Conservation (phyloP, 2,113 vertebrate genomes). For the Tursiops truncatus region DNA sequence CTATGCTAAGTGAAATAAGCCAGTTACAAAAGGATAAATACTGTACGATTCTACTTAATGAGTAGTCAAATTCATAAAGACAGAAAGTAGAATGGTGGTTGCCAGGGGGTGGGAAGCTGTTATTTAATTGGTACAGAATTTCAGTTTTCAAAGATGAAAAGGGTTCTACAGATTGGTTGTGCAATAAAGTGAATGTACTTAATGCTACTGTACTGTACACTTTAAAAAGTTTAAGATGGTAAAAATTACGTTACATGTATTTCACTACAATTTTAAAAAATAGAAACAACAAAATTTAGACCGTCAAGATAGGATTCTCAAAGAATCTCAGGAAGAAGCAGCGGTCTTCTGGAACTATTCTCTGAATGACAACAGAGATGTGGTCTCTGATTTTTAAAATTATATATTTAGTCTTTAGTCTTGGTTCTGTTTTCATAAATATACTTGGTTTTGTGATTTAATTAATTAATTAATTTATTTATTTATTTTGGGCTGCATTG, state of each 20-base stretch:
- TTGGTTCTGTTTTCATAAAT: slow-evolving; percentile 20
- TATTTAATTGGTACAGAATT: neutral
- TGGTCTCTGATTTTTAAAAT: neutral
- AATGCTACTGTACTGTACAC: neutral
- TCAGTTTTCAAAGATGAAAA: neutral
- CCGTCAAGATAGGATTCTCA: neutral
- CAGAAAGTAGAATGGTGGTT: neutral
- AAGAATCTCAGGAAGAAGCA: neutral
- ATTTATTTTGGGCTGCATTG: too few species aligned
- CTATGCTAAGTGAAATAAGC: neutral
- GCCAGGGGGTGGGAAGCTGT: neutral
- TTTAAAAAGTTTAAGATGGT: neutral
- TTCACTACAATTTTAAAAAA: neutral
- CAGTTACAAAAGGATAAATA: neutral
- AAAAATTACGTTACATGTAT: neutral
- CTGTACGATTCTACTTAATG: neutral
- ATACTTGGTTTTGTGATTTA: neutral
- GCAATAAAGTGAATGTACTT: neutral
- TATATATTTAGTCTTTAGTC: neutral
- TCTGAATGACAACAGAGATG: neutral
- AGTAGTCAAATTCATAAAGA: neutral
- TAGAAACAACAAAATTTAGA: neutral
- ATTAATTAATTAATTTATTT: too few species aligned
- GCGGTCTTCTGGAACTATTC: neutral
- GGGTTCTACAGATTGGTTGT: neutral